Percentiles rank a stretch among this genome's conserved stretches.
Evolutionary conservation across 2,888 invertebrate genomes (phyloP).

Genomic region (Mesoligia furuncula): DNA sequence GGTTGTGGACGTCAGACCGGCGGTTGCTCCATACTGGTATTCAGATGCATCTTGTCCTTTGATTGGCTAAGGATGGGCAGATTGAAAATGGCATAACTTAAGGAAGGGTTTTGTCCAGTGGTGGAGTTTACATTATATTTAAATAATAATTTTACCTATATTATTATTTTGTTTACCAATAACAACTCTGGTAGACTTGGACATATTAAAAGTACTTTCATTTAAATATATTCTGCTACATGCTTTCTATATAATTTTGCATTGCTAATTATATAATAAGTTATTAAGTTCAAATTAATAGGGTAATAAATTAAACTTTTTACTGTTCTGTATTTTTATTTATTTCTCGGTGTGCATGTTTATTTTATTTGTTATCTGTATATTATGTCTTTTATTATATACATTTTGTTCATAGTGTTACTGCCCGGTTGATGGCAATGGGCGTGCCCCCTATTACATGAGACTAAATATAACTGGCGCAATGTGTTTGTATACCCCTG

Average conservation of each 20-base stretch:
- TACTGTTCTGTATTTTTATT: not conserved
- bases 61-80: too few species aligned
- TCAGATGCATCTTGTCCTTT: not conserved
- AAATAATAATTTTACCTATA: not conserved
- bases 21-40: not conserved
- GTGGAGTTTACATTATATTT: not conserved
- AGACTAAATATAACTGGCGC: not conserved
- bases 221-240: not conserved
- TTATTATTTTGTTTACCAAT: not conserved
- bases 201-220: not conserved
- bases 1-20: too few species aligned
- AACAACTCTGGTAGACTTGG: not conserved
- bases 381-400: not conserved
- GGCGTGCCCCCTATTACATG: not conserved
- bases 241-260: slow-evolving; percentile 7
- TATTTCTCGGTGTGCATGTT: not conserved
- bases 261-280: not conserved
- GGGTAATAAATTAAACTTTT: not conserved
- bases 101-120: not conserved
- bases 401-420: not conserved
- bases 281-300: not conserved
- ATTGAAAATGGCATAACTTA: not conserved
- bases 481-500: not conserved
- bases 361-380: not conserved
- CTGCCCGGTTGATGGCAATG: not conserved